A percentile compares a stretch with the other conserved stretches of the same genome.
Conservation (phyloP, 1,140 invertebrate species). For the Dendrolimus punctatus region DNA sequence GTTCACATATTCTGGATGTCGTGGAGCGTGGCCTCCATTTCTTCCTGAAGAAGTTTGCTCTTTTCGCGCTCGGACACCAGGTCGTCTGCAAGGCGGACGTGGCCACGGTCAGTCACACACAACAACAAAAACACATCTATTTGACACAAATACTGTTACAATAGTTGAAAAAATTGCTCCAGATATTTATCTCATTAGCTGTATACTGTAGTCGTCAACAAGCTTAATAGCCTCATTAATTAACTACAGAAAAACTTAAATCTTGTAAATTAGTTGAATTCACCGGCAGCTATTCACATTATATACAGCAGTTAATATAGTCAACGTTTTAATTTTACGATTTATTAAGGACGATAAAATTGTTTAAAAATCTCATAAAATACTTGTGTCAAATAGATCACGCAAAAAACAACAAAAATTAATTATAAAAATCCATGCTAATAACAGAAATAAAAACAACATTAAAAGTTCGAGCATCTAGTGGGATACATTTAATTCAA, state of each 20-base stretch:
- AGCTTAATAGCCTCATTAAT: too few species aligned
- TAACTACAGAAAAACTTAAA: too few species aligned
- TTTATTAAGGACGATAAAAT: too few species aligned
- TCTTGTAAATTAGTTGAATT: too few species aligned
- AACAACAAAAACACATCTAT: constrained; percentile 12
- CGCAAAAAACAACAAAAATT: constrained; percentile 43
- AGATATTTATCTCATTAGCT: too few species aligned
- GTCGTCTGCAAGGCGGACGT: constrained; percentile 87
- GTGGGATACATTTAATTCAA: constrained; percentile 43
- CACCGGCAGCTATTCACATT: too few species aligned
- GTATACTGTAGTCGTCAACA: too few species aligned
- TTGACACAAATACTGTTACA: neutral
- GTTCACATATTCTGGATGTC: constrained; percentile 99
- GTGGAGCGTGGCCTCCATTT: constrained; percentile 99
- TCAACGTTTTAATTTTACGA: too few species aligned
- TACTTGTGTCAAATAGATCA: constrained; percentile 31
- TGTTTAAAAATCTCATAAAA: too few species aligned
- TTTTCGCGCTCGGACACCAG: constrained; percentile 95
- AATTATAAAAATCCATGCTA: constrained; percentile 53
- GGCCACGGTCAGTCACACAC: constrained; percentile 56
- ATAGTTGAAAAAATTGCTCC: too few species aligned
- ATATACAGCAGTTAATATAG: too few species aligned
- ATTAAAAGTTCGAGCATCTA: constrained; percentile 51
- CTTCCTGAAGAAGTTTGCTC: constrained; percentile 96
- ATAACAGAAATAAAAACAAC: constrained; percentile 40